phyloP scores from a whole-genome alignment of 2,797 vertebrate genomes.

The Oreochromis mossambicus region DNA sequence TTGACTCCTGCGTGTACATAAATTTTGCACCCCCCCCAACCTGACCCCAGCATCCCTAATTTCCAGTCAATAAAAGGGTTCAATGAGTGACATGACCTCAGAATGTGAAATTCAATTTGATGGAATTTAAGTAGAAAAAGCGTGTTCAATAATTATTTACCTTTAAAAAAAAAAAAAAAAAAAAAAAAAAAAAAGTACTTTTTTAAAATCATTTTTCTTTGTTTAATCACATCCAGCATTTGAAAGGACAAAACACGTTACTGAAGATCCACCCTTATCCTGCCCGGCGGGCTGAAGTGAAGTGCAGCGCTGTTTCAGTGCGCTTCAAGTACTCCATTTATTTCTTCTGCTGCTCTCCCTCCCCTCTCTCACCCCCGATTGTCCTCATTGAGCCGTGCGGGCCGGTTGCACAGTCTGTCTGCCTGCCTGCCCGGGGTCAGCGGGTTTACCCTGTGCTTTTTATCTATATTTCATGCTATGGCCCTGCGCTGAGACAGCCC shows the following conservation, averaged over 20 bases:
- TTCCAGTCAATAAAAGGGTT: conserved; percentile 60
- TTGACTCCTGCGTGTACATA: conserved; percentile 15
- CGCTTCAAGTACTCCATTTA: conserved; percentile 54
- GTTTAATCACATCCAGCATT: background rate
- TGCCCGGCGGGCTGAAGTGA: conserved; percentile 45
- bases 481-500: conserved; percentile 36
- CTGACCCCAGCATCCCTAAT: conserved; percentile 27
- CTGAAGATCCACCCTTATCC: conserved; percentile 54
- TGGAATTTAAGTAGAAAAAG: conserved; percentile 2
- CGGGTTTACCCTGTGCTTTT: conserved; percentile 78
- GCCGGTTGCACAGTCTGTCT: conserved; percentile 78
- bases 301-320: conserved; percentile 55
- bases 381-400: conserved; percentile 81
- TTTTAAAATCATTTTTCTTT: background rate
- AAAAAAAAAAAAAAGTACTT: background rate
- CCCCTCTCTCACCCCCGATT: conserved; percentile 70
- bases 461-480: conserved; percentile 65
- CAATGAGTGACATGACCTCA: conserved; percentile 49
- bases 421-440: conserved; percentile 71
- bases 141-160: background rate
- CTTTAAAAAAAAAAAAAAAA: background rate
- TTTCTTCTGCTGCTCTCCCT: background rate
- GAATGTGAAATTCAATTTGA: conserved; percentile 1
- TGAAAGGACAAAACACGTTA: conserved; percentile 14
- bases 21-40: background rate